Base-by-base conservation (phyloP, 2,888 invertebrate species). In the Rhaphigaster nebulosa region DNA sequence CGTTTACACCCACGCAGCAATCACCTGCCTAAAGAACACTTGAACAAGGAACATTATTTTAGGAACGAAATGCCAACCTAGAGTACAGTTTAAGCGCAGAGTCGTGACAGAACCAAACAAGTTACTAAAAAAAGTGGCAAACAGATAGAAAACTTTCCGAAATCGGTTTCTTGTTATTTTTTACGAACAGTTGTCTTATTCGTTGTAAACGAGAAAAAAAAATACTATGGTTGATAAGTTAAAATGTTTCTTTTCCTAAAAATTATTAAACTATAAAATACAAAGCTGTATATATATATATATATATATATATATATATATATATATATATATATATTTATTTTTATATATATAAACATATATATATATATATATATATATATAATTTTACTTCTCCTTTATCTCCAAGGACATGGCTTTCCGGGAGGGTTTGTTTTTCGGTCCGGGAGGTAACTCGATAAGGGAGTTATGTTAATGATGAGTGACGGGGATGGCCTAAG, bases 401-500 rank as follows among this genome's bases (percentile, higher is more conserved):
- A 41, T 45, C 65, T 65, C 23, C 84, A 84, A 84, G 45, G 45
- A 84, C n/a, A 84, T 13, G 8, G 20, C 13, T 84, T 45, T 26
- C 45, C 13, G 45, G 2, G n/a, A n/a, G n/a, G 76, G n/a, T n/a
- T 45, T 84, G 84, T 84, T 84, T 84, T 84, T 84, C 84, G n/a
- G n/a, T 23, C n/a, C 26, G 45, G 45, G 45, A 50, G 15, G 41
- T 84, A 84, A 84, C 84, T 84, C 84, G 84, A 84, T 84, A 84
- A 84, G 84, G 84, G 45, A 84, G 84, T 84, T 84, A 84, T 84
- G 84, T n/a, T 84, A 84, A 84, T 84, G 84, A 84, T 50, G n/a
- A 84, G 84, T 84, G 45, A 84, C 84, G 84, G 80, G 80, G 76
- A 38, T 38, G 76, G 45, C 84, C n/a, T 84, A 0, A 26, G 45